Evolutionary conservation across 2,888 invertebrate genomes (phyloP).

Genomic region (Aporophyla nigra): DNA sequence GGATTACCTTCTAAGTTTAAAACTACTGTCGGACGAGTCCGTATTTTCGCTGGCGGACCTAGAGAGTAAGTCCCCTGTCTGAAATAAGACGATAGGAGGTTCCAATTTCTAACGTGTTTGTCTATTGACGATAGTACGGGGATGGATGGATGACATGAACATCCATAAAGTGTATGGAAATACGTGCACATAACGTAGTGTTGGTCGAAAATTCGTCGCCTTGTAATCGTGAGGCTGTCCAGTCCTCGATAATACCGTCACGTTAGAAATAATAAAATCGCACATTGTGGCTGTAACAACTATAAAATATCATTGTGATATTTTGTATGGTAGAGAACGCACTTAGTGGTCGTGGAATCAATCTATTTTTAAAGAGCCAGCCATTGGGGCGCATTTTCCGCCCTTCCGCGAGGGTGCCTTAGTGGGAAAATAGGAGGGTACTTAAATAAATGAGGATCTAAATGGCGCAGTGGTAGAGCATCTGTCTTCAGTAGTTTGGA

Average conservation of each 20-base stretch:
- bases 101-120: no score
- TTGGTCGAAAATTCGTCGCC: neutral
- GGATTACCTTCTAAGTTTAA: no score
- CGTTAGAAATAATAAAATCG: neutral
- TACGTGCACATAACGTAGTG: neutral
- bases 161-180: neutral
- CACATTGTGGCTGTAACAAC: neutral
- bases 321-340: conserved; percentile 8
- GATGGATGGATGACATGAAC: neutral
- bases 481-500: conserved; percentile 31
- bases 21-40: no score
- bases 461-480: conserved; percentile 25
- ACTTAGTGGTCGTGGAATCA: conserved; percentile 30
- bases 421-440: conserved; percentile 41
- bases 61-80: no score
- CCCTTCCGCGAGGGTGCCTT: conserved; percentile 15
- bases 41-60: no score
- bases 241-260: neutral
- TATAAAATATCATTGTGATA: neutral
- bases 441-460: conserved; percentile 54
- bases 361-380: conserved; percentile 42
- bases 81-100: no score
- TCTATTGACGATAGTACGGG: no score
- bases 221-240: neutral
- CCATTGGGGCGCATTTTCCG: conserved; percentile 33